Evolutionary conservation across 2,113 vertebrate genomes (phyloP), one percentile per base, ranked within the genome.

Genomic region (Eira barbara): DNA sequence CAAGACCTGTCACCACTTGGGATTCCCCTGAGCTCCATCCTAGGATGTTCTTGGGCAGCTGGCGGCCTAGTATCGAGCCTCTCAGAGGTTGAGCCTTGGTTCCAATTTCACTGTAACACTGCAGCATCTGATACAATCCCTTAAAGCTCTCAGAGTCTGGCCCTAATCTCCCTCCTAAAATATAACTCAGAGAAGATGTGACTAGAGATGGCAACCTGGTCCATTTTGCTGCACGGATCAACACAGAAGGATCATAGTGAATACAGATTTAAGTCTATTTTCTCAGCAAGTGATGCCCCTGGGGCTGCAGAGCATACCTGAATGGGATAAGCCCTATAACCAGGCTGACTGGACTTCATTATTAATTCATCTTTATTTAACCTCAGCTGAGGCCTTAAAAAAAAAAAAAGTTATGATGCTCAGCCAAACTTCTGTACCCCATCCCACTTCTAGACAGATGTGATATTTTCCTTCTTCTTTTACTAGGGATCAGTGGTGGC

Each of bases 281-380:
- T 92, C 89, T 92, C 34, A 63, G 92, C n/a, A 57, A 63, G 61
- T 31, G 84, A 97, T 83, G 74, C 34, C 80, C 69, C 80, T 47
- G 17, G 78, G 85, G 78, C 79, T 95, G 6, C 4, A 84, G 74
- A 94, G 82, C 45, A 85, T 0, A 97, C 78, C n/a, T 94, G 52
- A 97, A 71, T 71, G 82, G 84, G 81, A 13, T 65, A 85, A 92
- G 87, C 71, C 80, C 91, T 34, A 94, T 31, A 97, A 84, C 29
- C 63, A 91, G 88, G 83, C 36, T 96, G 90, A 90, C 39, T 65
- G 74, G 83, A 89, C 55, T 90, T 95, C 34, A 81, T 82, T 91
- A 97, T 78, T 96, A 82, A 96, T 87, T 97, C 49, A 92, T 55
- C 71, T 82, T 95, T 95, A 96, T 55, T 87, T 97, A 96, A 95